phyloP scores from a whole-genome alignment of 2,113 vertebrate species.

The Eclectus roratus region DNA sequence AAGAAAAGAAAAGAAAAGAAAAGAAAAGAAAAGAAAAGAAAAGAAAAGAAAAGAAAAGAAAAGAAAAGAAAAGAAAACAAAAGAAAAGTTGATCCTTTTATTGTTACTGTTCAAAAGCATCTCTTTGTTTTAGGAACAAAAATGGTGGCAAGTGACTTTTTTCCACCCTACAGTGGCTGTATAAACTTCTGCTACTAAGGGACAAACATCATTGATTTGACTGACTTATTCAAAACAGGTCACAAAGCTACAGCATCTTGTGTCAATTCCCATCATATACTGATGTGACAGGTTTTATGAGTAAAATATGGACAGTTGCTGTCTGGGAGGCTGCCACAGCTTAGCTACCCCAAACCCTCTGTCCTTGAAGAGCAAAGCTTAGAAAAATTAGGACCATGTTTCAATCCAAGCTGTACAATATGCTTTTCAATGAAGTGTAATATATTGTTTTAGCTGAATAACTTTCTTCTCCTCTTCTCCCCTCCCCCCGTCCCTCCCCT shows the following conservation, averaged over 20 bases:
- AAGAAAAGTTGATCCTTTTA: not conserved
- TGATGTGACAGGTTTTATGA: conserved; percentile 66
- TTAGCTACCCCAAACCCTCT: conserved; percentile 57
- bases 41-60: not conserved
- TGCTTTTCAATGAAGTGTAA: conserved; percentile 64
- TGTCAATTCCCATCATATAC: conserved; percentile 58
- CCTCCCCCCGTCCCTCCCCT: not conserved
- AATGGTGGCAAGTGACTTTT: conserved; percentile 28
- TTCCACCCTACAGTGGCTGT: not conserved
- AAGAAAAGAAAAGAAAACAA: no score
- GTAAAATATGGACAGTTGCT: conserved; percentile 65
- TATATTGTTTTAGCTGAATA: conserved; percentile 73
- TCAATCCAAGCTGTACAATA: conserved; percentile 61
- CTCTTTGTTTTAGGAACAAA: conserved; percentile 40
- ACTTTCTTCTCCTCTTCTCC: conserved; percentile 44
- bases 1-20: no score
- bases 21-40: no score
- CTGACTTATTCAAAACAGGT: conserved; percentile 44
- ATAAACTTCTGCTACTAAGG: conserved; percentile 25
- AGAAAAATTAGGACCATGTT: conserved; percentile 75
- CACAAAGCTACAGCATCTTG: conserved; percentile 6
- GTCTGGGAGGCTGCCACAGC: conserved; percentile 64
- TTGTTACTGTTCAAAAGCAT: conserved; percentile 16
- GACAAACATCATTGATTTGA: conserved; percentile 28
- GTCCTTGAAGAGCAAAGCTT: conserved; percentile 73